Base-by-base conservation (phyloP, 1,140 invertebrate species). In the Holotrichia oblita region DNA sequence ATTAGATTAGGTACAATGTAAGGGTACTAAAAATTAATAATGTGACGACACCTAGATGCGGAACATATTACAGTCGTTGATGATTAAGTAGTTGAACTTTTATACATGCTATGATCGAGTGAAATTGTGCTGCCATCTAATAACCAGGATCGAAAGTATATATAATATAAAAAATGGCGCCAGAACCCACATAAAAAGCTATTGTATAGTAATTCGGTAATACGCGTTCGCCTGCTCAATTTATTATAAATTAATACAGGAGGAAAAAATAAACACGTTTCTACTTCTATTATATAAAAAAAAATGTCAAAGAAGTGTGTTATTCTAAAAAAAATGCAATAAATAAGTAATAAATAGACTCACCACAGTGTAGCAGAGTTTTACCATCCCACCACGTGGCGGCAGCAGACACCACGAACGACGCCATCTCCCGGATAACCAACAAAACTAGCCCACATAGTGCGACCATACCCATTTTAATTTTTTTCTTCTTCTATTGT, bases 291-390 rank as follows among this genome's bases (percentile, higher is more conserved):
- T n/a, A n/a, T n/a, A n/a, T n/a, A n/a, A n/a, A n/a, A n/a, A 73
- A 24, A 40, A 55, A 48, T 79, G 42, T 59, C 73, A 79, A 78
- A 79, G 78, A 79, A 79, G 73, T 76, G 69, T 78, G 78, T 79
- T 77, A 74, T 80, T 77, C 48, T 80, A 77, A 77, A n/a, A n/a
- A n/a, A n/a, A 76, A 40, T 40, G 77, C 79, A n/a, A 76, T 80
- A 82, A 84, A 81, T 83, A 85, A 82, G 83, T 84, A 76, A 85
- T 83, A 84, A 85, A 86, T 81, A 83, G 83, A 86, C 85, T 86
- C 85, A 86, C 85, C 85, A 85, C 84, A 85, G 81, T 84, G 83
- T 83, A 84, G 83, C 83, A 85, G 83, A 84, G 79, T 83, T 82
- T 85, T 82, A 83, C 82, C 81, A 78, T 81, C 81, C 81, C 82